Percentiles rank a stretch among this genome's conserved stretches.
These are phyloP conservation scores for Mus spretus DNA, from an alignment of 2,797 vertebrate genomes.

Conservation along the genomic window DNA sequence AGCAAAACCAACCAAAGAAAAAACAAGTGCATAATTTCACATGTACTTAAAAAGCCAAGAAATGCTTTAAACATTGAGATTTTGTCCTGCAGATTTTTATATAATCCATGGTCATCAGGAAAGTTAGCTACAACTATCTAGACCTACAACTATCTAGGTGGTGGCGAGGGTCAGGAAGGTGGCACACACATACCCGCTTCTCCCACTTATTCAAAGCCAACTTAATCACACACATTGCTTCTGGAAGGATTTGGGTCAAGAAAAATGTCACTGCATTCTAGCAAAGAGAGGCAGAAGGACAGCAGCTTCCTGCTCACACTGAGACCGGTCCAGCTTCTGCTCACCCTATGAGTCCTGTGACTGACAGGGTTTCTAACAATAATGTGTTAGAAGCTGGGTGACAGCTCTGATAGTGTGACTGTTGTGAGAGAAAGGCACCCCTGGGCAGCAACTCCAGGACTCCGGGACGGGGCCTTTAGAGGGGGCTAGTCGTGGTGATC, in stretches of 20 bases:
- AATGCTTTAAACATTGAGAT: slow-evolving; percentile 36
- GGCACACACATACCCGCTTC: neutral
- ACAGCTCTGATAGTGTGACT: neutral
- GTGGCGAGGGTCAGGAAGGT: neutral
- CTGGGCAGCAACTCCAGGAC: neutral
- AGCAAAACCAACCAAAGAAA: neutral
- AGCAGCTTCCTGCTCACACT: neutral
- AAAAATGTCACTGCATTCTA: neutral
- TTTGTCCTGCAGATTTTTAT: neutral
- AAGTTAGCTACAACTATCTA: neutral
- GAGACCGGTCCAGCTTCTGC: neutral
- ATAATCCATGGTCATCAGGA: neutral
- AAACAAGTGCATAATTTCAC: neutral
- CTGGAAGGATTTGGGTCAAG: slow-evolving; percentile 3
- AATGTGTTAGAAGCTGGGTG: neutral
- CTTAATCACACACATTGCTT: neutral
- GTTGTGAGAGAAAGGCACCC: neutral
- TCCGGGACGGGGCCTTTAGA: neutral
- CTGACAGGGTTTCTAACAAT: neutral
- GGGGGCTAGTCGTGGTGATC: neutral
- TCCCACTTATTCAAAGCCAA: neutral
- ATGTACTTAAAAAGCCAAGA: neutral
- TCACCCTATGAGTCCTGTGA: neutral
- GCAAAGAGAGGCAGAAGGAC: slow-evolving; percentile 9
- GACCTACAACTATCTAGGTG: too few species aligned